Percentiles rank a stretch among this genome's conserved stretches.
phyloP scores from a whole-genome alignment of 2,113 vertebrate species.

The Ceyx margarethae region DNA sequence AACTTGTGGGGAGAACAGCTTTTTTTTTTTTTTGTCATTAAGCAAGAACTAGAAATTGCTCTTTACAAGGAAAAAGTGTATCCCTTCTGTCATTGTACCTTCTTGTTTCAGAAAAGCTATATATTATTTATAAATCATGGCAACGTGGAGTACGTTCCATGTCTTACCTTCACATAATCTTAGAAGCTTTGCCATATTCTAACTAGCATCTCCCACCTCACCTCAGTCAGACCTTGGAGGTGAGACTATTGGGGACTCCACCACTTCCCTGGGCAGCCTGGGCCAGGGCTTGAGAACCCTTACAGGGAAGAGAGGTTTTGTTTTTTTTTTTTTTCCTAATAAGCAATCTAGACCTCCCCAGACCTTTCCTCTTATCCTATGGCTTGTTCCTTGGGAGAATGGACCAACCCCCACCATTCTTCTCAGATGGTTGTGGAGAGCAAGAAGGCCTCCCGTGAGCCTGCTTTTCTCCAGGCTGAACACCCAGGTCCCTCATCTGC shows the following conservation, averaged over 20 bases:
- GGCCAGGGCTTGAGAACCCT: neutral
- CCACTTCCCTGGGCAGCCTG: neutral
- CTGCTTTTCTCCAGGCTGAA: no score
- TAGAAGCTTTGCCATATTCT: neutral
- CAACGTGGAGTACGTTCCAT: neutral
- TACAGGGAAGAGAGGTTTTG: neutral
- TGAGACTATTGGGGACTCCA: neutral
- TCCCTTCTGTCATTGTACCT: neutral
- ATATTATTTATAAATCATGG: neutral
- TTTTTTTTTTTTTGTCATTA: neutral
- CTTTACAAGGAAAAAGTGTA: neutral
- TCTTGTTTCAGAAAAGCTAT: constrained; percentile 12
- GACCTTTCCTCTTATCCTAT: neutral
- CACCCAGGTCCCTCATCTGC: no score
- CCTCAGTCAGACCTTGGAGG: neutral
- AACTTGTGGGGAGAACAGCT: neutral
- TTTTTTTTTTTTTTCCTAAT: neutral
- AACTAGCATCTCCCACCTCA: neutral
- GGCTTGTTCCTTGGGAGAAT: neutral
- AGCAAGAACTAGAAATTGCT: neutral
- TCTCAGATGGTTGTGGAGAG: no score
- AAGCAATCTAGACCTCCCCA: neutral
- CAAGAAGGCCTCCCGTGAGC: no score
- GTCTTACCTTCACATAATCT: neutral
- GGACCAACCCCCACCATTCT: no score